Base-by-base conservation (phyloP, 2,113 vertebrate species). In the Calypte anna region DNA sequence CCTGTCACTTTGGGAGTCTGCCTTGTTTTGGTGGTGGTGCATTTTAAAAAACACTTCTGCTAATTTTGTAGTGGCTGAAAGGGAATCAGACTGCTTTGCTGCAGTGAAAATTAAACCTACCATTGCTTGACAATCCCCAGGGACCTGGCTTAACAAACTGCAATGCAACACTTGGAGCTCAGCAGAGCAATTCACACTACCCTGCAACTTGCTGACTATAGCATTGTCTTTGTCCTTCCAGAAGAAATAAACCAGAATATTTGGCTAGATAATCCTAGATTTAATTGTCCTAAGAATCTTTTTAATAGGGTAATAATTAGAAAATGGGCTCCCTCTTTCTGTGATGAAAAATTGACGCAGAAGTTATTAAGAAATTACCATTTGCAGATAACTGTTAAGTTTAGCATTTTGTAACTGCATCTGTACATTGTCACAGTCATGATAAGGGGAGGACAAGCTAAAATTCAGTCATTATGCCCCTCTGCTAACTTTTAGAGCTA, bases 141-240 rank as follows among this genome's bases (percentile, higher is more conserved):
- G 93, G 96, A 73, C 25, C 59, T 82, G 81, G 88, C 61, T 89
- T 66, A 64, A 64, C 58, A 80, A 80, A 51, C 91, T 87, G 91
- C 95, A 96, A 28, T 94, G 94, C 84, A 91, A 93, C 90, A 82
- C 87, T 86, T 68, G 66, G 54, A 90, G 90, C 86, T 84, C 75
- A 94, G 90, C 93, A 87, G 36, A 93, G 82, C 80, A 86, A 25
- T 86, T 92, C 84, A 33, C 86, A 50, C 74, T 58, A 61, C 91
- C 88, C 82, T 94, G 90, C 86, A 93, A 44, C 82, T 82, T 73
- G 73, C 94, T 96, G 90, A 46, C 59, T 93, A 69, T 82, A 86
- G 51, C 82, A 50, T 18, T 95, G 92, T 83, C 91, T 93, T 93
- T 97, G 88, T 96, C 88, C 78, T 87, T 92, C 51, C 53, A 64